phyloP scores from a whole-genome alignment of 2,888 invertebrate species.

The Schizotus pectinicornis region DNA sequence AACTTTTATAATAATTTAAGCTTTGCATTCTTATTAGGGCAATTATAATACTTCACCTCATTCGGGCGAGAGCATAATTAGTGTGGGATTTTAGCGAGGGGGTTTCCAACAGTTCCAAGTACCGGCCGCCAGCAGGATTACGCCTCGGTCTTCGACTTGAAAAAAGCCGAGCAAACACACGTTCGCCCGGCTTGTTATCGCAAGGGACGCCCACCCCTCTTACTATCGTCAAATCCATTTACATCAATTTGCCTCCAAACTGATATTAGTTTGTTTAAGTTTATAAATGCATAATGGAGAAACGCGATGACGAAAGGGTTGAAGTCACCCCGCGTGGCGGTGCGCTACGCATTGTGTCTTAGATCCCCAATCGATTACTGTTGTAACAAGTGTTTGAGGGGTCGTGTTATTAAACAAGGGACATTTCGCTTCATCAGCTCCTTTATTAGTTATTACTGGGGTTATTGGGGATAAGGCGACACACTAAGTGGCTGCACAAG shows the following conservation, averaged over 20 bases:
- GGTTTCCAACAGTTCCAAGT: background rate
- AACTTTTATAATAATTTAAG: conserved; percentile 53
- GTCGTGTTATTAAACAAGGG: conserved; percentile 55
- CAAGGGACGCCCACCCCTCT: background rate
- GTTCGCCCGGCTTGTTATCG: background rate
- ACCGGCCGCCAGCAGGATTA: background rate
- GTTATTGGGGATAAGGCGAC: conserved; percentile 46
- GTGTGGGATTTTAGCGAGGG: conserved; percentile 36
- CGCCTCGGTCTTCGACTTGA: too few species aligned
- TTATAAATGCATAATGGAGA: conserved; percentile 37
- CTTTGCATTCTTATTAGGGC: conserved; percentile 52
- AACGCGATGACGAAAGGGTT: conserved; percentile 33
- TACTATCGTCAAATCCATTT: conserved; percentile 38
- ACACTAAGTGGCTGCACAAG: conserved; percentile 39
- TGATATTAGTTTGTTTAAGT: conserved; percentile 42
- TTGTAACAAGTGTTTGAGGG: conserved; percentile 50
- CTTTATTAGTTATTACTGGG: conserved; percentile 54
- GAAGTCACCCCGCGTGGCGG: conserved; percentile 19
- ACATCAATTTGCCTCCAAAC: conserved; percentile 41
- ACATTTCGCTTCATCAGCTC: conserved; percentile 57
- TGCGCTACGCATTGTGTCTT: conserved; percentile 39
- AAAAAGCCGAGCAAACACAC: background rate
- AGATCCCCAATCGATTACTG: conserved; percentile 46
- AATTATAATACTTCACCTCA: conserved; percentile 50
- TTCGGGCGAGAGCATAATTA: conserved; percentile 40